Evolutionary conservation across 2,797 vertebrate genomes (phyloP).

Genomic region (Eospalax fontanierii): DNA sequence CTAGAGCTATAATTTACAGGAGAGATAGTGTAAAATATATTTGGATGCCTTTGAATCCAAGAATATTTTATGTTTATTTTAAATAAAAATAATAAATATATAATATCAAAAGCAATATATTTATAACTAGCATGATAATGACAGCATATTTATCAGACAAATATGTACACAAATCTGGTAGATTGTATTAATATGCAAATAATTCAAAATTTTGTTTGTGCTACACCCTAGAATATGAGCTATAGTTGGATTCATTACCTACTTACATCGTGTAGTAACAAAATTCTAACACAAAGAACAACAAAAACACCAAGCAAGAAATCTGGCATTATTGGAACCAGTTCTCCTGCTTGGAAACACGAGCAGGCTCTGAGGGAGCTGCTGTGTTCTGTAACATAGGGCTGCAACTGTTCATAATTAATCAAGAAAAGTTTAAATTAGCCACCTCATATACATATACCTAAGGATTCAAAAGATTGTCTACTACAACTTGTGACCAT

Average conservation of each 20-base stretch:
- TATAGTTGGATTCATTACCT: background rate
- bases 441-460: slow-evolving; percentile 66
- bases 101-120: background rate
- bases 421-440: slow-evolving; percentile 74
- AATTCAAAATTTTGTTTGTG: slow-evolving; percentile 55
- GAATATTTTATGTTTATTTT: slow-evolving; percentile 43
- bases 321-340: background rate
- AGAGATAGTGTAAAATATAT: background rate
- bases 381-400: background rate
- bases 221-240: slow-evolving; percentile 32
- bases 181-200: background rate
- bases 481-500: slow-evolving; percentile 47
- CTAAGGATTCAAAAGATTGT: slow-evolving; percentile 65
- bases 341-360: slow-evolving; percentile 4
- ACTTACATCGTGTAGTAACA: background rate
- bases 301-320: slow-evolving; percentile 4
- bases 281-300: slow-evolving; percentile 49
- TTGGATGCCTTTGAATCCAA: background rate
- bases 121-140: slow-evolving; percentile 26
- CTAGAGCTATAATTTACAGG: slow-evolving; percentile 51
- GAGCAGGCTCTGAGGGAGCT: background rate
- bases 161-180: background rate
- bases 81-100: background rate
- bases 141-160: slow-evolving; percentile 40
- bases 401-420: slow-evolving; percentile 45